Evolutionary conservation across 2,113 vertebrate species (phyloP).

Genomic region (Pelodiscus sinensis): DNA sequence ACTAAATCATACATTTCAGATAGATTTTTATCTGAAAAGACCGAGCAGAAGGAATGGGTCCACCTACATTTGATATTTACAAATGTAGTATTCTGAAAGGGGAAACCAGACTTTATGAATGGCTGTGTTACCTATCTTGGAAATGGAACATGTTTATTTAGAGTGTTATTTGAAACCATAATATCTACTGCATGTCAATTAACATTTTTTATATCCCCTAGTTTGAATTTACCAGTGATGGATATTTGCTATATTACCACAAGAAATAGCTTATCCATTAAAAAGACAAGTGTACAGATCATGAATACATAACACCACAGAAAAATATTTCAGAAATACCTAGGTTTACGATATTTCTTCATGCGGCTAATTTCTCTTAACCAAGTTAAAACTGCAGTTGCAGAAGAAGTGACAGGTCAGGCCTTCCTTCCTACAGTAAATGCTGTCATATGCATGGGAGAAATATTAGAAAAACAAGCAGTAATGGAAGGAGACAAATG

Average conservation of each 20-base stretch:
- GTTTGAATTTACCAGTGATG: background rate
- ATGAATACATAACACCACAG: accelerated
- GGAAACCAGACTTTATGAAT: background rate
- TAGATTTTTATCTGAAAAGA: background rate
- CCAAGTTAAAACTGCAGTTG: background rate
- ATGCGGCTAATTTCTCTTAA: background rate
- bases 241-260: background rate
- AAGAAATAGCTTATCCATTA: background rate
- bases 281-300: background rate
- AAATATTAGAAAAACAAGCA: background rate
- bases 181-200: background rate
- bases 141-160: background rate
- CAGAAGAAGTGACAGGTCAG: background rate
- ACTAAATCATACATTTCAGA: background rate
- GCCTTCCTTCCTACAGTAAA: background rate
- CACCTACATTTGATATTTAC: background rate
- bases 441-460: background rate
- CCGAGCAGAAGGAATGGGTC: background rate
- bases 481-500: background rate
- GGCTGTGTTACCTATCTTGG: background rate
- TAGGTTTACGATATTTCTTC: background rate
- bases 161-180: background rate
- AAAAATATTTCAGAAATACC: background rate
- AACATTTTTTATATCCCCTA: background rate
- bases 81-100: background rate